A percentile compares a stretch with the other conserved stretches of the same genome.
Evolutionary conservation across 2,888 invertebrate genomes (phyloP).

Genomic region (Tetrapedia diversipes): DNA sequence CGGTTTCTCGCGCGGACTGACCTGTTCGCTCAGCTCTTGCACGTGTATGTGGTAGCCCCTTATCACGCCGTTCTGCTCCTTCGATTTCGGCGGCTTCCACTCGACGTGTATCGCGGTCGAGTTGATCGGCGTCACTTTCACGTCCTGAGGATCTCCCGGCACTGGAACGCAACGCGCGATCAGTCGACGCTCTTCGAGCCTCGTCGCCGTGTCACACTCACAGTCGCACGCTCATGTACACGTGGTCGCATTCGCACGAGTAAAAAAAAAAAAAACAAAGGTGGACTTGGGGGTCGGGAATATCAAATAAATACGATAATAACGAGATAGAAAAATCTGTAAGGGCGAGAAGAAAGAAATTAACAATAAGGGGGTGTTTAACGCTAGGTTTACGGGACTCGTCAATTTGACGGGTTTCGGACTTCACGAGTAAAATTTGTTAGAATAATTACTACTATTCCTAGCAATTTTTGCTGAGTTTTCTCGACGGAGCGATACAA

Average conservation of each 20-base stretch:
- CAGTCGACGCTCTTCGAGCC: constrained; percentile 71
- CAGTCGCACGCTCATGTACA: constrained; percentile 60
- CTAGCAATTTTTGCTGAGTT: no score
- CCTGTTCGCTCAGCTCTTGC: constrained; percentile 94
- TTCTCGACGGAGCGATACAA: no score
- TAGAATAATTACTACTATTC: no score
- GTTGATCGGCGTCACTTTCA: constrained; percentile 94
- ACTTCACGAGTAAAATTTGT: no score
- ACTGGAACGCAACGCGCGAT: constrained; percentile 87
- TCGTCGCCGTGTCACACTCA: no score
- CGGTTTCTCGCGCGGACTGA: constrained; percentile 78
- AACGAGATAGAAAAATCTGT: constrained; percentile 36
- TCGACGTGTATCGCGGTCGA: constrained; percentile 97
- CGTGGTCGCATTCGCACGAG: constrained; percentile 54
- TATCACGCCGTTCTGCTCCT: constrained; percentile 97
- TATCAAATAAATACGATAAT: constrained; percentile 36
- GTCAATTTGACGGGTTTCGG: no score
- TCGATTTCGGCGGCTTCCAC: constrained; percentile 96
- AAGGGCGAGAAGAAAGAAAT: constrained; percentile 20
- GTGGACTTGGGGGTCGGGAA: background rate
- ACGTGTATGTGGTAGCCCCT: constrained; percentile 98
- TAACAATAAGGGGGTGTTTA: background rate
- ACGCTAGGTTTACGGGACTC: no score
- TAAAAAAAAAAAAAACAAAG: no score
- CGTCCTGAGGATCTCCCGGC: constrained; percentile 98